phyloP scores from a whole-genome alignment of 2,888 invertebrate species.

The Phorcus lineatus region DNA sequence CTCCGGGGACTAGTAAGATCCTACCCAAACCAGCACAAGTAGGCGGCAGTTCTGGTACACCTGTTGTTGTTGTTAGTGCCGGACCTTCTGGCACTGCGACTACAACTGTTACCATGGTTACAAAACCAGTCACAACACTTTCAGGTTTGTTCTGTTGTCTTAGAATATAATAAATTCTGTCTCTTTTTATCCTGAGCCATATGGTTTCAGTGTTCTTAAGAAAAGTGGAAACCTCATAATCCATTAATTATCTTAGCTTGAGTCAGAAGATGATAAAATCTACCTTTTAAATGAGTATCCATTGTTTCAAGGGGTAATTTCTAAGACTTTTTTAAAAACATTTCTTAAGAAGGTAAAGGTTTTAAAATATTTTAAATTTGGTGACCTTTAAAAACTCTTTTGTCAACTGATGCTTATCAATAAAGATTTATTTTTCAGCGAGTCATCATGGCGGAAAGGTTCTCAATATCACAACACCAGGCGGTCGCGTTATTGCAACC shows the following conservation, averaged over 20 bases:
- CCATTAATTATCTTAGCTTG: too few relatives aligned
- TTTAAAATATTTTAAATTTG: too few relatives aligned
- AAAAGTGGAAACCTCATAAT: too few relatives aligned
- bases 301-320: too few relatives aligned
- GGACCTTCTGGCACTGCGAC: conserved; percentile 48
- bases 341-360: too few relatives aligned
- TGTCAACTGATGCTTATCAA: too few relatives aligned
- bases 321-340: too few relatives aligned
- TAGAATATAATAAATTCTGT: not conserved
- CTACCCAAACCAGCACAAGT: conserved; percentile 68
- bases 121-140: conserved; percentile 51
- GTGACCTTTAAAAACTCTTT: too few relatives aligned
- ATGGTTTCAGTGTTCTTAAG: too few relatives aligned
- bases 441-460: conserved; percentile 64
- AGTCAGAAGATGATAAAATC: too few relatives aligned
- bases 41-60: conserved; percentile 51
- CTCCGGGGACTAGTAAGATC: conserved; percentile 66
- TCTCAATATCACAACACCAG: conserved; percentile 70
- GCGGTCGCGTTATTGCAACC: conserved; percentile 68
- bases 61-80: conserved; percentile 70
- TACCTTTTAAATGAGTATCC: too few relatives aligned
- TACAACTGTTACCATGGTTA: conserved; percentile 62
- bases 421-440: conserved; percentile 8
- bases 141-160: not conserved
- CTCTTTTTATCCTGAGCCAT: not conserved